Percentiles rank a stretch among this genome's conserved stretches.
Evolutionary conservation across 2,797 vertebrate species (phyloP).

Genomic region (Gobionotothen gibberifrons): DNA sequence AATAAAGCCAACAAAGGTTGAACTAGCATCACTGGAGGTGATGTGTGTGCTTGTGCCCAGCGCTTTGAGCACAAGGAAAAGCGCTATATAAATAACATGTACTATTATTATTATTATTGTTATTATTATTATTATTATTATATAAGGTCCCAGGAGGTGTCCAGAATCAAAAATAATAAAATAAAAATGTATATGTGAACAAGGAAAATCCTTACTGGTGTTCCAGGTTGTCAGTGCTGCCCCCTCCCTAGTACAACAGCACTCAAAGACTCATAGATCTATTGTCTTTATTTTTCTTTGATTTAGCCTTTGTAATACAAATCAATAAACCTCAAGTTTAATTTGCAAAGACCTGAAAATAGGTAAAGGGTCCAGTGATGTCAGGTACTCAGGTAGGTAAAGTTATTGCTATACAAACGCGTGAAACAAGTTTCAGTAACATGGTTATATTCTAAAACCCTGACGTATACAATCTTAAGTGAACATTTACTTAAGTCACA

Average conservation of each 20-base stretch:
- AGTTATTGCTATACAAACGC: background rate
- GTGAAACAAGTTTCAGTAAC: background rate
- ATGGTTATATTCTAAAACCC: background rate
- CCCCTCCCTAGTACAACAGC: constrained; percentile 9
- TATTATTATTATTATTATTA: constrained; percentile 36
- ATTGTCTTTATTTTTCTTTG: background rate
- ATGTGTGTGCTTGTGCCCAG: constrained; percentile 15
- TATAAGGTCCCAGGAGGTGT: constrained; percentile 67
- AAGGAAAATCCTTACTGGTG: constrained; percentile 56
- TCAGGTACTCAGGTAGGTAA: background rate
- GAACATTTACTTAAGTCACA: background rate
- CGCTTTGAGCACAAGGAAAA: no score
- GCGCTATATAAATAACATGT: no score
- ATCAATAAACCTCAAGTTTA: constrained; percentile 7
- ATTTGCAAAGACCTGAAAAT: background rate
- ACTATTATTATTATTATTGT: no score
- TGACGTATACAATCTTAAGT: background rate
- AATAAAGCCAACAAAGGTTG: constrained; percentile 7
- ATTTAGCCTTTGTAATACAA: constrained; percentile 6
- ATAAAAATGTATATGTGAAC: constrained; percentile 67
- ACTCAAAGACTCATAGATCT: constrained; percentile 10
- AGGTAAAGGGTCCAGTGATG: background rate
- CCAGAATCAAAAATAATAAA: constrained; percentile 70
- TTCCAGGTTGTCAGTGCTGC: constrained; percentile 33
- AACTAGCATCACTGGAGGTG: constrained; percentile 24